Conservation (phyloP, 1,140 invertebrate genomes). For the Yoshiicerus persimilis region DNA sequence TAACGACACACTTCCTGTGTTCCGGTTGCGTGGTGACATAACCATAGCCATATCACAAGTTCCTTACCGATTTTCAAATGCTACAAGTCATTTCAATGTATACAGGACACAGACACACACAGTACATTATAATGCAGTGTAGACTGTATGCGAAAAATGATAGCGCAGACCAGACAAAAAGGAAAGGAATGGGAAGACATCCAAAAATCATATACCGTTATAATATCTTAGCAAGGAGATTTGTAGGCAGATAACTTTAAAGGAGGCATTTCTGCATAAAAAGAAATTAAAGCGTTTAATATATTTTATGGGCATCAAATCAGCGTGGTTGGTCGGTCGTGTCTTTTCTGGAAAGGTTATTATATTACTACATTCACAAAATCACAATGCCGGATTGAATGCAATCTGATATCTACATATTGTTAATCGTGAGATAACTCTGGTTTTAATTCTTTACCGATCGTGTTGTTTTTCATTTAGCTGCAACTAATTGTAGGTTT, state of each 20-base stretch:
- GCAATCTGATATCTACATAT: not conserved
- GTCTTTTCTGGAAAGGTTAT: not conserved
- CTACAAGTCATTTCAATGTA: not conserved
- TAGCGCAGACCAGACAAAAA: not conserved
- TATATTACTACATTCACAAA: not conserved
- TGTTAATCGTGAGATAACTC: not conserved
- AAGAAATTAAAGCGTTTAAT: not conserved
- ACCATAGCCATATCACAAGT: not conserved
- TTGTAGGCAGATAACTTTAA: not conserved
- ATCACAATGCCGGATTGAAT: not conserved
- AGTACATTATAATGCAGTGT: too few species aligned
- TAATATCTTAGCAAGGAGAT: not conserved
- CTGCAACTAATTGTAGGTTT: not conserved
- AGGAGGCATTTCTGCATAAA: not conserved
- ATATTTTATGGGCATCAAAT: not conserved
- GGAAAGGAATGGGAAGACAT: not conserved
- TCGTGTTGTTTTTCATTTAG: not conserved
- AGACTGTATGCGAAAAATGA: not conserved
- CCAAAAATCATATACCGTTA: not conserved
- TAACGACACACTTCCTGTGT: conserved; percentile 10
- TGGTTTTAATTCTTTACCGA: not conserved
- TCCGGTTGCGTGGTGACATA: conserved; percentile 14
- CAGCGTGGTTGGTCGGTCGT: not conserved
- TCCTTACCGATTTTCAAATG: not conserved
- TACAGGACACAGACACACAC: not conserved